Conservation (phyloP, 2,797 vertebrate species). For the Sebastes jordani region DNA sequence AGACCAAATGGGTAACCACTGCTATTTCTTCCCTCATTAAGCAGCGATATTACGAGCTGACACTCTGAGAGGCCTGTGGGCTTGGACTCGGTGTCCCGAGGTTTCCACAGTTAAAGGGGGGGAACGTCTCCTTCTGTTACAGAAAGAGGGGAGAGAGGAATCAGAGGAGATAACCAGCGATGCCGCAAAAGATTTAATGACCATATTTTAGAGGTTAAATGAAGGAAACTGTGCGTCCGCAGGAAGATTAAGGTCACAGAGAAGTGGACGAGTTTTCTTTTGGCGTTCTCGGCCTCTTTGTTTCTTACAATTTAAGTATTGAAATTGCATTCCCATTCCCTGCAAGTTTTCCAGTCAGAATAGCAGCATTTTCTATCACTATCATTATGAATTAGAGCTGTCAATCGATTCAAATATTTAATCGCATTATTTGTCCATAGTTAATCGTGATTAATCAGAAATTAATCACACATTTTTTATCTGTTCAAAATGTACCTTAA, state of each 20-base stretch:
- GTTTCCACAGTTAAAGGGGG: constrained; percentile 47
- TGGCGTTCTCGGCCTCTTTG: constrained; percentile 2
- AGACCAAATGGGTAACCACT: constrained; percentile 63
- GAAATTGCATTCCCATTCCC: constrained; percentile 16
- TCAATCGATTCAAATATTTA: too few species aligned
- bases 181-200: constrained; percentile 42
- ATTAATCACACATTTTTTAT: too few species aligned
- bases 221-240: constrained; percentile 38
- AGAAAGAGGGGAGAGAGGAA: constrained; percentile 50
- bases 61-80: constrained; percentile 62
- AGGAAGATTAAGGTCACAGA: constrained; percentile 36
- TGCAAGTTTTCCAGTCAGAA: neutral
- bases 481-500: too few species aligned
- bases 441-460: too few species aligned
- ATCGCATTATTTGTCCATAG: too few species aligned
- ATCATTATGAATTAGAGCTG: neutral
- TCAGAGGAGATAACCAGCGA: constrained; percentile 38
- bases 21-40: constrained; percentile 73
- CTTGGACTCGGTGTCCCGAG: constrained; percentile 57
- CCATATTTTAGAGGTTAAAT: constrained; percentile 50
- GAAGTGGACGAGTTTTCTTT: constrained; percentile 19
- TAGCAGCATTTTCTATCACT: neutral
- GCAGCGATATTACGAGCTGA: constrained; percentile 63
- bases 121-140: constrained; percentile 48
- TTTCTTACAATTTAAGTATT: constrained; percentile 3